Percentiles rank a stretch among this genome's conserved stretches.
Evolutionary conservation across 2,888 invertebrate genomes (phyloP).

Genomic region (Caprella mutica): DNA sequence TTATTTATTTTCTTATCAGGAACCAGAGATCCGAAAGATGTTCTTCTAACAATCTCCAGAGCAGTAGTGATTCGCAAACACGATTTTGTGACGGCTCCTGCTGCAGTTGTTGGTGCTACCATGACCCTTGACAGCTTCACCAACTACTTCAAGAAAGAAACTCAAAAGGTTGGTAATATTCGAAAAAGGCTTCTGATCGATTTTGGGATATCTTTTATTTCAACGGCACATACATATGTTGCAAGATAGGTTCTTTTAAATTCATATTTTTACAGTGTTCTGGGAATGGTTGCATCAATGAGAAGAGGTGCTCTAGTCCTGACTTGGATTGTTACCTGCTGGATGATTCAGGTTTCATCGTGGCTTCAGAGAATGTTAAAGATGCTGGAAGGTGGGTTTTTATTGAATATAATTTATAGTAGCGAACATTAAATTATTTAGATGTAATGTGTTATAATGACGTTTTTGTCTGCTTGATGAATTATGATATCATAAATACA

Average conservation of each 20-base stretch:
- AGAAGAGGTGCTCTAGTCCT: slow-evolving; percentile 73
- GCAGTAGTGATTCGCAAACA: slow-evolving; percentile 75
- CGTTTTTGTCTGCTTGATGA: no score
- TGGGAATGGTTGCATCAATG: slow-evolving; percentile 13
- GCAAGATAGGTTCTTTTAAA: no score
- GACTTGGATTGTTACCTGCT: slow-evolving; percentile 83
- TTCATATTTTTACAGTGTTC: not conserved
- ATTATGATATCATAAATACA: no score
- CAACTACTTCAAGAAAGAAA: slow-evolving; percentile 74
- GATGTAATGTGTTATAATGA: no score
- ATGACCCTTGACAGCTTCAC: slow-evolving; percentile 72
- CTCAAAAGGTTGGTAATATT: slow-evolving; percentile 50
- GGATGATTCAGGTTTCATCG: slow-evolving; percentile 88
- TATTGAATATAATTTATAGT: not conserved
- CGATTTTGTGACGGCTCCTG: slow-evolving; percentile 65
- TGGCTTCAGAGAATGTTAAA: slow-evolving; percentile 71
- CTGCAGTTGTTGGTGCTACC: slow-evolving; percentile 82
- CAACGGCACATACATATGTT: no score
- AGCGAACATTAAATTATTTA: not conserved
- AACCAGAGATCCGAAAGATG: slow-evolving; percentile 45
- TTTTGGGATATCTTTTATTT: no score
- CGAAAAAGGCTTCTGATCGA: no score
- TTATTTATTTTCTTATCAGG: slow-evolving; percentile 13
- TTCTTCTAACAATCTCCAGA: slow-evolving; percentile 76
- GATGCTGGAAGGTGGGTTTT: slow-evolving; percentile 58